Evolutionary conservation across 1,140 invertebrate genomes (phyloP), one percentile per base, ranked within the genome.

Genomic region (Leucophenga varia): DNA sequence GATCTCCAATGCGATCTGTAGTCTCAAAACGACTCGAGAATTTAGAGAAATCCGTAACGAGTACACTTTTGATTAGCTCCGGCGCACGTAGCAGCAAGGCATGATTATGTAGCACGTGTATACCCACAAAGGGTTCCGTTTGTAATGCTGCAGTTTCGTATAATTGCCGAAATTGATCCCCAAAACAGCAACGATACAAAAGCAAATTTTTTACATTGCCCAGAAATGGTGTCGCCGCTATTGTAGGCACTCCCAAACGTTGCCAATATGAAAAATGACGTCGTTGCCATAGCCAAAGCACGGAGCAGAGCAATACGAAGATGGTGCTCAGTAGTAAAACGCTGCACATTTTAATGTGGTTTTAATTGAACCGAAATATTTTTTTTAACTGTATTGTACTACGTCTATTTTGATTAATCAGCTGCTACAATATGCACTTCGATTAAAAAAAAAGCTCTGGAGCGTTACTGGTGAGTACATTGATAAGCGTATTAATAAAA

Each of bases 1-100:
- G 54, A 19, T 70, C 67, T 6, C 49, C 52, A 1, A 40, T 36
- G 17, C 52, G 31, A 8, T 70, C 67, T 1, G 57, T 70, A 6
- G 61, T 67, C 43, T 64, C 67, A 16, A 68, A 72, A 3, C 68
- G 68, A 20, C 56, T 72, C 0, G 56, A 59, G 38, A 72, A 72
- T 18, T 55, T 49, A 1, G 60, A 52, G 49, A 79, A 80, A 38
- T 79, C 78, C 44, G 77, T 79, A 0, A 81, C 60, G 2, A 81
- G 47, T 20, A 83, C 74, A 3, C 64, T 54, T 47, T 79, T 79
- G 4, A 82, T 76, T 1, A 83, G 52, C n/a, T 79, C 76, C 0
- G 77, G 77, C 48, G 81, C 79, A 0, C 77, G 64, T 0, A 82
- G 40, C 0, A 82, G 56, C 8, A 83, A 37, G 3, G 63, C 69